Conservation (phyloP, 2,888 invertebrate species). For the Apeira syringaria region DNA sequence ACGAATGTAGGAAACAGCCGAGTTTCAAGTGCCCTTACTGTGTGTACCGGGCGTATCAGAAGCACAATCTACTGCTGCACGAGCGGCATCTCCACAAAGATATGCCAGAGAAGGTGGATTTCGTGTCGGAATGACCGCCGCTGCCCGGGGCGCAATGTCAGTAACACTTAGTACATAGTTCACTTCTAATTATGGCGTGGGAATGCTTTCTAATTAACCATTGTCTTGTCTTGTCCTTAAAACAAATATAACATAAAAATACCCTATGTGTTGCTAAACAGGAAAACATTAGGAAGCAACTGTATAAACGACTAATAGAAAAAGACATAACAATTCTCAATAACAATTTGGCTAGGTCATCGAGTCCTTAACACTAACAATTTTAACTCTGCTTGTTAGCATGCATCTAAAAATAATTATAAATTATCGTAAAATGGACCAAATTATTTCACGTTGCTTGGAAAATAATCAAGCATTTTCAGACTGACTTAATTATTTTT, state of each 20-base stretch:
- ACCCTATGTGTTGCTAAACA: not conserved
- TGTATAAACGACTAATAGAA: too few relatives aligned
- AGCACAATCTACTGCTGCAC: conserved; percentile 83
- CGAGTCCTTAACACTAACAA: too few relatives aligned
- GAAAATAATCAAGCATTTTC: too few relatives aligned
- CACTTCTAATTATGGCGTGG: conserved; percentile 29
- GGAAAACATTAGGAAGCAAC: too few relatives aligned
- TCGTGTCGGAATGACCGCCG: conserved; percentile 74
- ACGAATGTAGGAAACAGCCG: conserved; percentile 89
- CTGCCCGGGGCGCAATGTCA: conserved; percentile 57
- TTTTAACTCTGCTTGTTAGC: conserved; percentile 22
- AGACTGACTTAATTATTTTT: too few relatives aligned
- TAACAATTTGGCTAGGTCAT: too few relatives aligned
- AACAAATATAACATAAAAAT: too few relatives aligned
- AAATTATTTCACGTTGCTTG: conserved; percentile 15
- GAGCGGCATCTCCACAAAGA: conserved; percentile 81
- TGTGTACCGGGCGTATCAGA: conserved; percentile 87
- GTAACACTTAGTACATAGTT: conserved; percentile 41
- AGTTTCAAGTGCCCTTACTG: conserved; percentile 88
- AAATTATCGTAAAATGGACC: conserved; percentile 10
- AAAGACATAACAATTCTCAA: too few relatives aligned
- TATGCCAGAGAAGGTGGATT: conserved; percentile 80
- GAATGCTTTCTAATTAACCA: conserved; percentile 23
- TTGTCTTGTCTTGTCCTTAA: not conserved
- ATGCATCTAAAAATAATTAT: conserved; percentile 11